Evolutionary conservation across 2,888 invertebrate species (phyloP), one percentile per base, ranked within the genome.

Genomic region (Thecophora atra): DNA sequence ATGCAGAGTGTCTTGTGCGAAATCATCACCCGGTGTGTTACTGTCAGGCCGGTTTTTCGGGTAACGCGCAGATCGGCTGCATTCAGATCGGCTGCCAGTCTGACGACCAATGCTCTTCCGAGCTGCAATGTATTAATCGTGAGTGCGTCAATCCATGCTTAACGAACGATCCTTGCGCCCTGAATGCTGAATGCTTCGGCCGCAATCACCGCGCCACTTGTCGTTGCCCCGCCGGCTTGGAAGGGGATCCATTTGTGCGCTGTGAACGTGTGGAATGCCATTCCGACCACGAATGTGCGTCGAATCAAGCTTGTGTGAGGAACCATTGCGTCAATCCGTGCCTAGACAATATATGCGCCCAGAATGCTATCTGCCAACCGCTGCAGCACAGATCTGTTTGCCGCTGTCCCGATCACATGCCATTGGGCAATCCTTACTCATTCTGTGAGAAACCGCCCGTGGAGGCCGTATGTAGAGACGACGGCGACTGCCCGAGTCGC

Each of bases 1-100:
- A 94, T 81, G 92, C 96, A 6, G 93, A 94, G 78, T 97, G 97
- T 83, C 89, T 89, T 73, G 94, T 96, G 15, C 88, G 90, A 69
- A 91, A 94, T 84, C 96, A 97, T 83, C 94, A 94, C 86, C 94
- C 96, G 19, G 91, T 93, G 19, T 97, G 96, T 84, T 91, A 89
- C 79, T 97, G 96, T 84, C 89, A 90, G 80, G 89, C 91, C 51
- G 95, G 94, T 66, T 95, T 91, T 85, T 94, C 94, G 54, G 96
- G 96, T 81, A 94, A 95, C 85, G 94, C 95, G 24, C 94, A 94
- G 86, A 89, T 89, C 71, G 94, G 93, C 66, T 96, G 96, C 81
- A 88, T 89, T 30, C 93, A 93, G 89, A 89, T 94, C 81, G 94
- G 93, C 68, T 97, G 97, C 83, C 90, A 92, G 82, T 91, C 92